Evolutionary conservation across 2,113 vertebrate genomes (phyloP).

Genomic region (Hemicordylus capensis): DNA sequence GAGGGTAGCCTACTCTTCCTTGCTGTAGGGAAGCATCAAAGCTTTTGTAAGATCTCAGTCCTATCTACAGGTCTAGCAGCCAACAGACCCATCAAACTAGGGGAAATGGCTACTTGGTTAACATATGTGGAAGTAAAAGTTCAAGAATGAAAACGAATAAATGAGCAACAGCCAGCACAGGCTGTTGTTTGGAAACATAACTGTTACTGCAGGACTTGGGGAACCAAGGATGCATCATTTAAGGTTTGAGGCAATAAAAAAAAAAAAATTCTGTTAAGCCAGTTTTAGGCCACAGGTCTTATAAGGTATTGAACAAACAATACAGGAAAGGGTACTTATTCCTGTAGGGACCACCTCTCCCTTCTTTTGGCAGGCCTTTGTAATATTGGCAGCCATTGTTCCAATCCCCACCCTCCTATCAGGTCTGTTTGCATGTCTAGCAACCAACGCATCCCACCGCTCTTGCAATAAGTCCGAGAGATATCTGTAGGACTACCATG

Average conservation of each 20-base stretch:
- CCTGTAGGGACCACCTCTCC: background rate
- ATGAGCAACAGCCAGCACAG: background rate
- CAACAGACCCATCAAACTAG: no score
- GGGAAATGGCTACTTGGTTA: background rate
- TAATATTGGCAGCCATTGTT: background rate
- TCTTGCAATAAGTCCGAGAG: background rate
- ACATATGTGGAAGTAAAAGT: background rate
- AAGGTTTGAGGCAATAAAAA: background rate
- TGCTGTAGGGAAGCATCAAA: background rate
- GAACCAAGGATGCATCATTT: background rate
- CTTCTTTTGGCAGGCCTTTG: background rate
- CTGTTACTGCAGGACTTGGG: background rate
- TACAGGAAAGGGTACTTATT: background rate
- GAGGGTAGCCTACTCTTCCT: background rate
- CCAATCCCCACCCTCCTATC: background rate
- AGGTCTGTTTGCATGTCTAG: background rate
- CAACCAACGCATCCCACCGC: background rate
- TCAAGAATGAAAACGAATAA: background rate
- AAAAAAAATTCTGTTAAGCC: background rate
- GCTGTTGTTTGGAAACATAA: background rate
- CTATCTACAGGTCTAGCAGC: background rate
- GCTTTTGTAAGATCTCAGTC: background rate
- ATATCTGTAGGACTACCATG: background rate
- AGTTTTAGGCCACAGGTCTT: background rate
- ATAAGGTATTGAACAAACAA: background rate